Conservation (phyloP, 2,797 vertebrate species). For the Stomatorhinus walkeri region DNA sequence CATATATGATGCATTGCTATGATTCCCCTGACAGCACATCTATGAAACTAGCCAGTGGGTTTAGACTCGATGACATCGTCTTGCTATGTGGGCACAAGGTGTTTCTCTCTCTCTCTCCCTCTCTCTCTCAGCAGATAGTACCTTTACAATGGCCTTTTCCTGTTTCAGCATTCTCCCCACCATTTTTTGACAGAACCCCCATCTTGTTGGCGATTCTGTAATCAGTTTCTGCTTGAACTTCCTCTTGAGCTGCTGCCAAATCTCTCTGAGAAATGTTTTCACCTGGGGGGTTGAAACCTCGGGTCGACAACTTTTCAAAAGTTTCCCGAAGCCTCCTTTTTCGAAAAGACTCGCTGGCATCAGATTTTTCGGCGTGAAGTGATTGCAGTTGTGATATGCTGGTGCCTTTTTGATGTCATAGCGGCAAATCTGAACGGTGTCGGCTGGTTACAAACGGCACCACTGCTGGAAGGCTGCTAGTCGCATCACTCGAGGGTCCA, state of each 20-base stretch:
- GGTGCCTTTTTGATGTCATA: not conserved
- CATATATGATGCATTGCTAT: not conserved
- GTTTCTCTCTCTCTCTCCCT: too few relatives aligned
- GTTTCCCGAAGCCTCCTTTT: not conserved
- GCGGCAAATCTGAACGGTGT: not conserved
- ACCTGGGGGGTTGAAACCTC: not conserved
- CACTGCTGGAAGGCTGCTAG: not conserved
- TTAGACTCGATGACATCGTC: slow-evolving; percentile 2
- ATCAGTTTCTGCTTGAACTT: not conserved
- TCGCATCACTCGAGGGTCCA: not conserved
- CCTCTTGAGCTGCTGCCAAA: not conserved
- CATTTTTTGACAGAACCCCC: not conserved
- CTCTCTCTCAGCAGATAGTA: not conserved
- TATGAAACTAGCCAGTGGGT: not conserved
- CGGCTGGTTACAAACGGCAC: not conserved
- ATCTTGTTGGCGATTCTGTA: not conserved
- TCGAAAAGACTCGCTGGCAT: not conserved
- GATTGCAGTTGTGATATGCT: not conserved
- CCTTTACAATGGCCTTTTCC: not conserved
- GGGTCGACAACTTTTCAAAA: not conserved
- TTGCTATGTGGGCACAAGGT: not conserved
- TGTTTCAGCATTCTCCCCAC: slow-evolving; percentile 10
- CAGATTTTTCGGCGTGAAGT: not conserved
- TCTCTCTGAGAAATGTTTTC: not conserved
- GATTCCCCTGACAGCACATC: not conserved